These are phyloP conservation scores for Cherax destructor DNA, from an alignment of 1,140 invertebrate species.

Conservation along the genomic window DNA sequence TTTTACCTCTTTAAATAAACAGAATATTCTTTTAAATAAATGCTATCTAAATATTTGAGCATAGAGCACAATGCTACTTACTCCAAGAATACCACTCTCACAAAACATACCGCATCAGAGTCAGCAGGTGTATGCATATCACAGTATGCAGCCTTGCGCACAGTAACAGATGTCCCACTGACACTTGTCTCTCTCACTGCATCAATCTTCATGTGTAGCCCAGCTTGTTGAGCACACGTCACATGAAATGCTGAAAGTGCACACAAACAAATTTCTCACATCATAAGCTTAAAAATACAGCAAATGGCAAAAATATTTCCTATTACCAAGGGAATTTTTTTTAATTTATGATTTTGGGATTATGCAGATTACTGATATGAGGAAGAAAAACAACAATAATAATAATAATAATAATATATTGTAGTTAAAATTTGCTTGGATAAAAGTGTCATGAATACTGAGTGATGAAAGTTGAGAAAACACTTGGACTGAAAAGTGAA, in stretches of 20 bases:
- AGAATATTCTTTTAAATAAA: not conserved
- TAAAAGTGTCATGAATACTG: too few relatives aligned
- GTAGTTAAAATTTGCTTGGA: too few relatives aligned
- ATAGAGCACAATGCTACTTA: not conserved
- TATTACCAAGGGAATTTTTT: too few relatives aligned
- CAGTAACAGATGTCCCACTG: conserved; percentile 79
- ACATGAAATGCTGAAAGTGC: conserved; percentile 91
- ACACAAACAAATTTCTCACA: not conserved
- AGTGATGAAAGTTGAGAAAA: too few relatives aligned
- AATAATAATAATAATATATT: too few relatives aligned
- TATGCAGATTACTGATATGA: too few relatives aligned
- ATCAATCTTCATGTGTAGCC: conserved; percentile 96
- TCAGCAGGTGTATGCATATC: conserved; percentile 94
- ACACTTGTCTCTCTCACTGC: conserved; percentile 85
- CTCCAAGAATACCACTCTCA: not conserved
- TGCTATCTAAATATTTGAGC: not conserved
- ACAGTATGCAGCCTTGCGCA: conserved; percentile 97
- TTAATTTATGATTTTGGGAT: too few relatives aligned
- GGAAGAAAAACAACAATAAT: too few relatives aligned
- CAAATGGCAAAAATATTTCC: too few relatives aligned
- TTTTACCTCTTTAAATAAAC: too few relatives aligned
- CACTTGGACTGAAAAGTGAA: too few relatives aligned
- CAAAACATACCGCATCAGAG: conserved; percentile 76
- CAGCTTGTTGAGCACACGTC: conserved; percentile 98
- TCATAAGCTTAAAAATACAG: too few relatives aligned